These are phyloP conservation scores for Aphrophora alni DNA, from an alignment of 2,888 invertebrate genomes.

Conservation along the genomic window DNA sequence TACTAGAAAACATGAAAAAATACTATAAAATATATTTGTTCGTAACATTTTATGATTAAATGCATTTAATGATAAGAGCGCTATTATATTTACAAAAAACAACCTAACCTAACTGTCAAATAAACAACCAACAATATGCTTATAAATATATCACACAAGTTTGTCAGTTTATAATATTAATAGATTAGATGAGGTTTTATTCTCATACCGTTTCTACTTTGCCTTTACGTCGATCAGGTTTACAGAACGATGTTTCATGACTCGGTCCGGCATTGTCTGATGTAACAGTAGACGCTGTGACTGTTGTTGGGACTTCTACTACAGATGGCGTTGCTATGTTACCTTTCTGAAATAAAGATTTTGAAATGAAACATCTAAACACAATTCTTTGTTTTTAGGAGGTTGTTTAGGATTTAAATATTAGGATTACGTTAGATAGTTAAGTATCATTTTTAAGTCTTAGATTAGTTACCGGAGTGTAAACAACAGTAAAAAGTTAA, in stretches of 20 bases:
- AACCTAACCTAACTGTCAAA: background rate
- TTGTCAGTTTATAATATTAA: background rate
- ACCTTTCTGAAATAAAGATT: background rate
- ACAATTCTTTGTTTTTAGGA: no score
- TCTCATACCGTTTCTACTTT: conserved; percentile 65
- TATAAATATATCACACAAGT: background rate
- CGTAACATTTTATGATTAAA: background rate
- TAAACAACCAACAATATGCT: background rate
- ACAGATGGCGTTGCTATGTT: background rate
- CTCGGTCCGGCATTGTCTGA: conserved; percentile 28
- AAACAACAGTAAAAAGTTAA: no score
- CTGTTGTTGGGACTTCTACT: background rate
- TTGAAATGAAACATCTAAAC: no score
- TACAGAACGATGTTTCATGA: conserved; percentile 47
- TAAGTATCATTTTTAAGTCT: no score
- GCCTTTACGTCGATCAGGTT: conserved; percentile 57
- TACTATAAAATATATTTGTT: no score
- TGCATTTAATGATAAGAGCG: background rate
- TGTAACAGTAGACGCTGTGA: background rate
- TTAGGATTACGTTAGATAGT: no score
- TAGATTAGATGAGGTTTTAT: background rate
- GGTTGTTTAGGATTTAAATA: no score
- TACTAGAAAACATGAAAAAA: no score
- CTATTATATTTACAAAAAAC: background rate
- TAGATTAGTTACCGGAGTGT: no score